Evolutionary conservation across 2,797 vertebrate species (phyloP), one percentile per base, ranked within the genome.

Genomic region (Channallabes apus): DNA sequence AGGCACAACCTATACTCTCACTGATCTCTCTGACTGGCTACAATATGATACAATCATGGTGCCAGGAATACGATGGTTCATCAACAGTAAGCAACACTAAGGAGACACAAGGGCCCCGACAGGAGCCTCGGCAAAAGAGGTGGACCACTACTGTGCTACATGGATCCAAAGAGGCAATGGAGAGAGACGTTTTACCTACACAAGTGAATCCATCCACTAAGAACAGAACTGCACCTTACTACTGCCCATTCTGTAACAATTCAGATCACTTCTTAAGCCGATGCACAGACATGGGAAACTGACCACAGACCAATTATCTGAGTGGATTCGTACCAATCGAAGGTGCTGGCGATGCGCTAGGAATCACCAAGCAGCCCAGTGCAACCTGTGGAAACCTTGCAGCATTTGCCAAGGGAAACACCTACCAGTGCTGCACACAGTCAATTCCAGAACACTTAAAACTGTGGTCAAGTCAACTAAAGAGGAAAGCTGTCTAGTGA

Each of bases 261-360:
- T 41, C 6, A 41, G 6, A 41, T 41, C 83, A 86, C 38, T 85
- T 72, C 32, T 69, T 86, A n/a, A 85, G 64, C 46, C 85, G 85
- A 41, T 88, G 86, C 32, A 54, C 4, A 18, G 46, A n/a, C 0
- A 20, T 82, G 1, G 2, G 54, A 7, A 76, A 20, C 73, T 87
- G 38, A 64, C 84, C 9, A 87, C 68, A n/a, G 86, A 87, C 0
- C 85, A 88, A 18, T 41, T 7, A 41, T 41, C 38, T 6, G n/a
- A 86, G 6, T 89, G 86, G 78, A 86, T 85, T 6, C 27, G 69
- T 7, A 27, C 27, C 11, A 84, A 86, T 24, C 80, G 76, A 6
- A n/a, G 61, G 4, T 87, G 83, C n/a, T 35, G 29, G 67, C 3
- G 20, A 8, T 72, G 69, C 22, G 69, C 35, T 22, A 18, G 69